A percentile compares a stretch with the other conserved stretches of the same genome.
Conservation (phyloP, 2,797 vertebrate species). For the Odontamblyopus lacepedii region DNA sequence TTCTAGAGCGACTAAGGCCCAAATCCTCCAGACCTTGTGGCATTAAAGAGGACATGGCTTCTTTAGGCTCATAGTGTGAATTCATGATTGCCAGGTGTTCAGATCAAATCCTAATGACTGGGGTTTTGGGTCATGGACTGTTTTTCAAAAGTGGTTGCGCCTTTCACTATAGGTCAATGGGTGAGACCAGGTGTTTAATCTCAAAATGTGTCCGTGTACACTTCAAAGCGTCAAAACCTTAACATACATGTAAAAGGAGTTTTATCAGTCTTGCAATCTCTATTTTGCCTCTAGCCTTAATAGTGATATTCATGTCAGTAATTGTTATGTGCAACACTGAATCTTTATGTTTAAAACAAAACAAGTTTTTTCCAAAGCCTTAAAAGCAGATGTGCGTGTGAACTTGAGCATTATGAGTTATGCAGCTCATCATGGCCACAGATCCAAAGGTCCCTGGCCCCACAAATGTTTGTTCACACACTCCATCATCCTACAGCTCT, state of each 20-base stretch:
- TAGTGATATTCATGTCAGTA: not conserved
- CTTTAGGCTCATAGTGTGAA: slow-evolving; percentile 40
- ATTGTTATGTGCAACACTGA: not conserved
- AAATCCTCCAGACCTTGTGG: slow-evolving; percentile 58
- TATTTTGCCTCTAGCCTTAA: not conserved
- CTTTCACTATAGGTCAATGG: too few species aligned
- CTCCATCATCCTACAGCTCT: slow-evolving; percentile 46
- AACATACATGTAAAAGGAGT: too few species aligned
- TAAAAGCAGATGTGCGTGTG: slow-evolving; percentile 47
- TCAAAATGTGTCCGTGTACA: not conserved
- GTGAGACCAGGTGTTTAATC: not conserved
- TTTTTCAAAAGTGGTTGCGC: not conserved
- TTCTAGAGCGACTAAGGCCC: slow-evolving; percentile 50
- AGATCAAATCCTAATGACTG: not conserved
- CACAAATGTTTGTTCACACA: slow-evolving; percentile 68
- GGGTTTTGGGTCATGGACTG: not conserved
- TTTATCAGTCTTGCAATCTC: not conserved
- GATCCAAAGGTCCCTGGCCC: slow-evolving; percentile 72
- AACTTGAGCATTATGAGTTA: slow-evolving; percentile 54
- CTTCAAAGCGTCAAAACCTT: not conserved
- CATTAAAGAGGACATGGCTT: slow-evolving; percentile 31
- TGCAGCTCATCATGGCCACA: slow-evolving; percentile 61
- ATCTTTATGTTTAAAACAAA: not conserved
- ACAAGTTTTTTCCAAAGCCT: slow-evolving; percentile 15
- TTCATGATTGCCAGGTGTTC: slow-evolving; percentile 10